phyloP scores from a whole-genome alignment of 2,113 vertebrate species.

The Dryoscopus gambensis region DNA sequence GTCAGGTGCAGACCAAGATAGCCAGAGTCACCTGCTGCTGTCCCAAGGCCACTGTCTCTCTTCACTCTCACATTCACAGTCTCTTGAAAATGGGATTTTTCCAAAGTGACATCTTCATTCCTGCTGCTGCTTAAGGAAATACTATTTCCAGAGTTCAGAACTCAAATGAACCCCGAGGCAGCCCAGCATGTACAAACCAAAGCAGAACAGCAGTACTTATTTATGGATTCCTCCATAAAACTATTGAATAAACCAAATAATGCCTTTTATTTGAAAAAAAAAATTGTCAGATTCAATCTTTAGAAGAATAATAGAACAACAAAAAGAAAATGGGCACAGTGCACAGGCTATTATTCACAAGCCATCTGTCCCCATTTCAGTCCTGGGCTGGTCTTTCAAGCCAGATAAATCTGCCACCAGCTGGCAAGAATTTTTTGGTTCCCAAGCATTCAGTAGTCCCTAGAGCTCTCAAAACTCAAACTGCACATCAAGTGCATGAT shows the following conservation, averaged over 20 bases:
- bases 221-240: background rate
- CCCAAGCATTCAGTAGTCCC: background rate
- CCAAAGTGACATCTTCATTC: background rate
- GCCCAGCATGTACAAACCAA: background rate
- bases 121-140: background rate
- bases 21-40: background rate
- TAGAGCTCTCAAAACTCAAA: background rate
- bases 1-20: background rate
- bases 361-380: background rate
- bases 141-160: background rate
- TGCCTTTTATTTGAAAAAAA: background rate
- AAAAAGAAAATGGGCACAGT: background rate
- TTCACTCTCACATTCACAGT: background rate
- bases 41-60: background rate
- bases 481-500: background rate
- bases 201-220: background rate
- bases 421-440: background rate
- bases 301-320: background rate
- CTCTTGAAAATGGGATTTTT: background rate
- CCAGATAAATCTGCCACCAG: background rate
- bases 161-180: background rate
- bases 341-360: background rate
- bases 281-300: background rate
- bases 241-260: background rate
- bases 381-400: background rate